A percentile compares a stretch with the other conserved stretches of the same genome.
phyloP scores from a whole-genome alignment of 2,888 invertebrate genomes.

The Noctua fimbriata region DNA sequence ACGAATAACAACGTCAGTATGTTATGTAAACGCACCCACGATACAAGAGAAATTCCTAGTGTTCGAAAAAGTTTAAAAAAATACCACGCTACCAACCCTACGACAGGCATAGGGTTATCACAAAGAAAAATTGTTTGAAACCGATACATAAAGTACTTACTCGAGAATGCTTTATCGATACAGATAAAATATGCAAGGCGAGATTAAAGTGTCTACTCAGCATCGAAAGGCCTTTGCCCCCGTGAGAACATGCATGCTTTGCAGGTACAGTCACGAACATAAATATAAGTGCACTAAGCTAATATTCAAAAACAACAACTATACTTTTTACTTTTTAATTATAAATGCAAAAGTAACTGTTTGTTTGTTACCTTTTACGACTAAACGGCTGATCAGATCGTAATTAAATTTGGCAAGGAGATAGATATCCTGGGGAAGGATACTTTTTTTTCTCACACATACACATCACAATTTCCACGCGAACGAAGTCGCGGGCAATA shows the following conservation, averaged over 20 bases:
- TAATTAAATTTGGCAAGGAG: neutral
- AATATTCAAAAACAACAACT: neutral
- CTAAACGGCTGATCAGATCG: neutral
- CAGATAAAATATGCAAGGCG: constrained; percentile 44
- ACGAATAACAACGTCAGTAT: too few species aligned
- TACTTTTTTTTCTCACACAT: neutral
- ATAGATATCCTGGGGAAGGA: neutral
- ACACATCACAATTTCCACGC: neutral
- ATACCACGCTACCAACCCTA: neutral
- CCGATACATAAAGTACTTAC: constrained; percentile 3
- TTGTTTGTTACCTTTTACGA: neutral
- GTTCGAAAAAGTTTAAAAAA: too few species aligned
- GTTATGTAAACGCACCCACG: too few species aligned
- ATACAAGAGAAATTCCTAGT: too few species aligned
- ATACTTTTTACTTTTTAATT: too few species aligned
- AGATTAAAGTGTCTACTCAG: constrained; percentile 36
- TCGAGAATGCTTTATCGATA: constrained; percentile 33
- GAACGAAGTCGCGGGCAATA: neutral
- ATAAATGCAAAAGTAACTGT: neutral
- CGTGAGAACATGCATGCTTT: constrained; percentile 24
- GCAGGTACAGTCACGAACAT: neutral
- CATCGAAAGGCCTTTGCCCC: constrained; percentile 54
- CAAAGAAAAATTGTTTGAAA: constrained; percentile 15
- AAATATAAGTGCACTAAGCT: neutral
- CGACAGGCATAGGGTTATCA: constrained; percentile 19